Percentiles rank a stretch among this genome's conserved stretches.
These are phyloP conservation scores for Orthosia incerta DNA, from an alignment of 2,888 invertebrate genomes.

Conservation along the genomic window DNA sequence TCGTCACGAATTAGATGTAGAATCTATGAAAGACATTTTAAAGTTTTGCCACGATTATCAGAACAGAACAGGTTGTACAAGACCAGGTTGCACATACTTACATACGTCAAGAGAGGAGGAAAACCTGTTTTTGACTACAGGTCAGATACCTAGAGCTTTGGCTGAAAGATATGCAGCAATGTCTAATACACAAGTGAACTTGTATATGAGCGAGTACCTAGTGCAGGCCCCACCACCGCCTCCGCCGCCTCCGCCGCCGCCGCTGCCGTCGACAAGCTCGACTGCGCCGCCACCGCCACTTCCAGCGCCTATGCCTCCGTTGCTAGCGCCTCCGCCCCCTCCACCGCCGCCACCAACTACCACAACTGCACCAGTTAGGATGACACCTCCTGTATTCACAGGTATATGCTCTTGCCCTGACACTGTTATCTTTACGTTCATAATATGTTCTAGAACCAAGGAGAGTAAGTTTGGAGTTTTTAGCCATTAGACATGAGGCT, in stretches of 20 bases:
- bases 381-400: conserved; percentile 65
- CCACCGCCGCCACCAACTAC: conserved; percentile 68
- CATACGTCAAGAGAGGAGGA: conserved; percentile 82
- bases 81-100: conserved; percentile 81
- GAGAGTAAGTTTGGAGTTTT: no score
- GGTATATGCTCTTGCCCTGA: conserved; percentile 60
- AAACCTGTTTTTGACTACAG: conserved; percentile 75
- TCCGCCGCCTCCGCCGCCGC: conserved; percentile 70
- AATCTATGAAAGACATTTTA: conserved; percentile 80
- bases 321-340: conserved; percentile 59
- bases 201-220: conserved; percentile 52
- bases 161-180: conserved; percentile 79
- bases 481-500: no score
- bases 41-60: conserved; percentile 86
- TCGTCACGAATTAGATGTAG: conserved; percentile 79
- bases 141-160: conserved; percentile 79
- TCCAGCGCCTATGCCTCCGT: conserved; percentile 53
- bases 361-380: conserved; percentile 61
- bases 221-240: conserved; percentile 50
- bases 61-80: conserved; percentile 79
- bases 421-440: background rate
- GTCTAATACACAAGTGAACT: conserved; percentile 57
- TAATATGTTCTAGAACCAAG: no score
- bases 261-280: conserved; percentile 2
- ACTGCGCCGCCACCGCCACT: conserved; percentile 55